Conservation (phyloP, 2,797 vertebrate genomes). For the Tauraco hartlaubi region DNA sequence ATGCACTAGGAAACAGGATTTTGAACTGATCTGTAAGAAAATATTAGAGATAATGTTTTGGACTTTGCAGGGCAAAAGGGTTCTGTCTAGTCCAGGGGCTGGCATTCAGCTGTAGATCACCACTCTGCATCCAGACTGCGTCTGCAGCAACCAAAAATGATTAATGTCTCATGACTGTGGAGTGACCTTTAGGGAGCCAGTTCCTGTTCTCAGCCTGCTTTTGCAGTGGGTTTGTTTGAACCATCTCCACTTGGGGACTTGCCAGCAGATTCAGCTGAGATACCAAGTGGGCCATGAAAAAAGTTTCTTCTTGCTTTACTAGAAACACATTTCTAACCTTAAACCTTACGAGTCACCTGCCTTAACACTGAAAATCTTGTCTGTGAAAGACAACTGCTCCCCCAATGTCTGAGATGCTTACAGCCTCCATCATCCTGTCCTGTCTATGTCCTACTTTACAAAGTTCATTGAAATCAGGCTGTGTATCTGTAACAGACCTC, state of each 20-base stretch:
- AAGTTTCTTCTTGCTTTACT: background rate
- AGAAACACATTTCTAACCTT: background rate
- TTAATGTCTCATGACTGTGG: background rate
- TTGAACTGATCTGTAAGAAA: background rate
- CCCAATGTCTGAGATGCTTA: background rate
- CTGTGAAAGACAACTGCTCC: background rate
- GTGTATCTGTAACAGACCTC: background rate
- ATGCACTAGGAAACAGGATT: background rate
- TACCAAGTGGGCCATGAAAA: background rate
- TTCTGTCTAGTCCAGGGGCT: background rate
- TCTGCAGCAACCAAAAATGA: background rate
- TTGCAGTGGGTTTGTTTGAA: background rate
- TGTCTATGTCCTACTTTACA: background rate
- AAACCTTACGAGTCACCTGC: background rate
- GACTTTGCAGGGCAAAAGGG: background rate
- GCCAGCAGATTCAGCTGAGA: background rate
- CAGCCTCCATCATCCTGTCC: background rate
- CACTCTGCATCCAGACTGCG: background rate
- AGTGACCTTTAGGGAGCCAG: constrained; percentile 9
- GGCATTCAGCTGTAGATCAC: background rate
- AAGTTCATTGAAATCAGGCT: background rate
- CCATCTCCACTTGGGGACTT: background rate
- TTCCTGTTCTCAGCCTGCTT: background rate
- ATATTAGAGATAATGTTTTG: background rate
- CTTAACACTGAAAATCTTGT: background rate